Evolutionary conservation across 2,888 invertebrate genomes (phyloP).

Genomic region (Hemicrepidius hirtus): DNA sequence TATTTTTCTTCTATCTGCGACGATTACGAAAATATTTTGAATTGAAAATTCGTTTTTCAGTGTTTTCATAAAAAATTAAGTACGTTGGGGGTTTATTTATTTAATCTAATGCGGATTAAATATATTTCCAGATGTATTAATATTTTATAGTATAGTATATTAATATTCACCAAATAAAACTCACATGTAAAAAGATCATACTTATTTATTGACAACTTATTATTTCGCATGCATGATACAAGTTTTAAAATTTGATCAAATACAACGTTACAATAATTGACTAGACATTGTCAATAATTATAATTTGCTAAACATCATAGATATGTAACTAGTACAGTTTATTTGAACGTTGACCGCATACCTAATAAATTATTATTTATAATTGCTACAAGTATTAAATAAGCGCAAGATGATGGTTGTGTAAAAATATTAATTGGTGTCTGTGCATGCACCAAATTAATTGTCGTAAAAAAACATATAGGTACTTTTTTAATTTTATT

Average conservation of each 20-base stretch:
- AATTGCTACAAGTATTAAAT: slow-evolving; percentile 2
- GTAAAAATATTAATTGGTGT: slow-evolving; percentile 4
- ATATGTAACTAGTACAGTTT: slow-evolving; percentile 45
- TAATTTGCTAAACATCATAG: slow-evolving; percentile 41
- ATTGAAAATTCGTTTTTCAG: too few relatives aligned
- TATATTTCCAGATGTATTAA: too few relatives aligned
- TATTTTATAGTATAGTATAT: too few relatives aligned
- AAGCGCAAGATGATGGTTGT: slow-evolving; percentile 9
- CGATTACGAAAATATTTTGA: too few relatives aligned
- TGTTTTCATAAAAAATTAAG: too few relatives aligned
- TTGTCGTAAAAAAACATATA: too few relatives aligned
- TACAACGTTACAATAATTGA: slow-evolving; percentile 49
- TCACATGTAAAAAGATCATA: slow-evolving; percentile 14
- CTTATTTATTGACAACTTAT: slow-evolving; percentile 41
- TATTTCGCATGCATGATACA: slow-evolving; percentile 44
- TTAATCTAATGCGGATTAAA: too few relatives aligned
- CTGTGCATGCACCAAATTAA: too few relatives aligned
- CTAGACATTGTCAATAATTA: slow-evolving; percentile 46
- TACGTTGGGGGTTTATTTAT: too few relatives aligned
- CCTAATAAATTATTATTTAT: slow-evolving; percentile 17
- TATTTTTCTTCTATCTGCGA: too few relatives aligned
- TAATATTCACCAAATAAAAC: not conserved
- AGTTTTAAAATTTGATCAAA: slow-evolving; percentile 45
- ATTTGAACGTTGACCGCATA: slow-evolving; percentile 33
- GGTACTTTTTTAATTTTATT: too few relatives aligned